Conservation (phyloP, 2,888 invertebrate species). For the Caenorhabditis panamensis region DNA sequence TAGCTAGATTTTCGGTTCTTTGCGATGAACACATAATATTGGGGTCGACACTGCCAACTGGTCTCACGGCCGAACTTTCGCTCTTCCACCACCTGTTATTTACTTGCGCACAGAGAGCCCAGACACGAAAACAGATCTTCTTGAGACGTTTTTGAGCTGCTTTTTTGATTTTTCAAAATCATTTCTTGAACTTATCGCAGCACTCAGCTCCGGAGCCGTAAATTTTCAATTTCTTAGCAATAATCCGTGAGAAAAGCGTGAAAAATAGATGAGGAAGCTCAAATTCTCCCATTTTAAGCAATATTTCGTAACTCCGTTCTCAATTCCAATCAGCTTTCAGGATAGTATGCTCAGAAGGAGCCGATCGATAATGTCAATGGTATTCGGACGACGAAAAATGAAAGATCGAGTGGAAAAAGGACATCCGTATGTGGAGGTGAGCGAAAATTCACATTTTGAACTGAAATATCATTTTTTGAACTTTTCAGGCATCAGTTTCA, state of each 20-base stretch:
- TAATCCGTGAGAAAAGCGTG: no score
- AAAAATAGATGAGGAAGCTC: no score
- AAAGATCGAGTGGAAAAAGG: conserved; percentile 62
- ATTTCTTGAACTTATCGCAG: neutral
- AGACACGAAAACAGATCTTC: neutral
- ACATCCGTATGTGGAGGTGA: conserved; percentile 54
- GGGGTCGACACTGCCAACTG: conserved; percentile 12
- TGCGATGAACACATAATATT: no score
- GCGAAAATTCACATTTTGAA: neutral
- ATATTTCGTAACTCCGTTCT: neutral
- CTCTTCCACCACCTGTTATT: conserved; percentile 1
- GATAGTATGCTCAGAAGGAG: conserved; percentile 67
- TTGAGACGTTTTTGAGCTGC: neutral
- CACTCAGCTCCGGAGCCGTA: no score
- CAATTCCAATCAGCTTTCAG: conserved; percentile 38
- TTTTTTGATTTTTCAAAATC: neutral
- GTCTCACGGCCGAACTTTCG: neutral
- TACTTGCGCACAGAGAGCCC: neutral
- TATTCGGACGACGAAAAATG: conserved; percentile 66
- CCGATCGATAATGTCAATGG: conserved; percentile 69
- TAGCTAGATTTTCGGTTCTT: no score
- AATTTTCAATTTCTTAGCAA: no score
- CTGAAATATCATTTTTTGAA: neutral
- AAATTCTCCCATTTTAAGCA: no score
- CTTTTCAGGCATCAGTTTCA: conserved; percentile 89